These are phyloP conservation scores for Arenaria interpres DNA, from an alignment of 2,113 vertebrate species.

Conservation along the genomic window DNA sequence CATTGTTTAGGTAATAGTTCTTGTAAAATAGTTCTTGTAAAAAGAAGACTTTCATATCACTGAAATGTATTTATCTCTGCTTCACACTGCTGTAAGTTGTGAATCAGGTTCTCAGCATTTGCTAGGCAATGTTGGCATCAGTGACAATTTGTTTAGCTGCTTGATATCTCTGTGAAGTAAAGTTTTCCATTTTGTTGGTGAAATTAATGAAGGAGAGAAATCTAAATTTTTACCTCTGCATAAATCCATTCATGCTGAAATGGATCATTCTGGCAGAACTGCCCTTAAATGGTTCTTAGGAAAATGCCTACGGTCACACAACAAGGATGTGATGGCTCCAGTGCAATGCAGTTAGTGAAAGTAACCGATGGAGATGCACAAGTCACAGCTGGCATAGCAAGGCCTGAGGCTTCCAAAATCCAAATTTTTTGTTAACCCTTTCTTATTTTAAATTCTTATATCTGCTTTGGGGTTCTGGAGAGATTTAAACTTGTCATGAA, in stretches of 20 bases:
- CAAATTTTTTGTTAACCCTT: background rate
- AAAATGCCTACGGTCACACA: background rate
- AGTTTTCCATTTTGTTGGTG: background rate
- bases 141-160: background rate
- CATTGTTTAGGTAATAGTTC: background rate
- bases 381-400: background rate
- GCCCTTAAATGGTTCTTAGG: background rate
- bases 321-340: background rate
- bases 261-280: background rate
- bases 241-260: background rate
- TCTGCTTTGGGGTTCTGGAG: background rate
- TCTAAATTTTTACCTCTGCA: background rate
- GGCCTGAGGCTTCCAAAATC: background rate
- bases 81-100: background rate
- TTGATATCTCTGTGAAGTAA: background rate
- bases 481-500: background rate
- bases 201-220: background rate
- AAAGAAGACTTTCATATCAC: background rate
- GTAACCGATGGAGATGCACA: background rate
- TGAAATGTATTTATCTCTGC: background rate
- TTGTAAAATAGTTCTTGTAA: background rate
- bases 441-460: background rate
- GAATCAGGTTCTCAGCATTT: background rate
- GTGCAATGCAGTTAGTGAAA: background rate
- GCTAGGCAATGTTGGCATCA: background rate